Conservation (phyloP, 2,113 vertebrate genomes). For the Istiophorus platypterus region DNA sequence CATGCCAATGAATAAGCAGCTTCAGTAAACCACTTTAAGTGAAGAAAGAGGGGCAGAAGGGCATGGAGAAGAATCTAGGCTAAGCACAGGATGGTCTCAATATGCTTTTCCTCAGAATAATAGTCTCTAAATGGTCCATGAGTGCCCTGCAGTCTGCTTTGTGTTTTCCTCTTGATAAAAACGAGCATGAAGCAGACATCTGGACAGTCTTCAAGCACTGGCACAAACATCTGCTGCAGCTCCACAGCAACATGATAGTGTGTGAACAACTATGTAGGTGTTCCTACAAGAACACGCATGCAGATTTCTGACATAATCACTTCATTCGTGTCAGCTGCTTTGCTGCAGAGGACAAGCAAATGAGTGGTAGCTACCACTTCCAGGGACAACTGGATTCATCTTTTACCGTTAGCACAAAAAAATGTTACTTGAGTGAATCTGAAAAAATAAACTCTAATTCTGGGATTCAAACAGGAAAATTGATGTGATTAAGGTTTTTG, state of each 20-base stretch:
- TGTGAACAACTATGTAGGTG: constrained; percentile 51
- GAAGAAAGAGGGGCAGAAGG: constrained; percentile 47
- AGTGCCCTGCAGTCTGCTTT: constrained; percentile 40
- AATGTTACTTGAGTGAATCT: background rate
- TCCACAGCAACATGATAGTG: constrained; percentile 50
- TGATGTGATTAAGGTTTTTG: background rate
- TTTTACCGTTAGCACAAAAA: background rate
- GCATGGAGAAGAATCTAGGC: constrained; percentile 44
- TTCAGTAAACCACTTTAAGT: constrained; percentile 51
- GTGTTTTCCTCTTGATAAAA: constrained; percentile 44
- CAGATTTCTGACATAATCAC: constrained; percentile 48
- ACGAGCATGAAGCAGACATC: constrained; percentile 53
- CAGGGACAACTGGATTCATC: constrained; percentile 15
- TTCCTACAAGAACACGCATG: constrained; percentile 43
- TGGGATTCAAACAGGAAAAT: background rate
- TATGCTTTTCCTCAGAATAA: constrained; percentile 49
- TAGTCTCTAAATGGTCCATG: constrained; percentile 51
- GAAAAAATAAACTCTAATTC: background rate
- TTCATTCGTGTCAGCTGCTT: constrained; percentile 54
- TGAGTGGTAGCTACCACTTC: constrained; percentile 18
- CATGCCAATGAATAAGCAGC: constrained; percentile 53
- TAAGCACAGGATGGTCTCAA: constrained; percentile 40
- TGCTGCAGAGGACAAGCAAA: background rate
- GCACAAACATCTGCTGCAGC: constrained; percentile 65
- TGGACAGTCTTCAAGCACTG: constrained; percentile 55